Evolutionary conservation across 1,140 invertebrate genomes (phyloP), one percentile per base, ranked within the genome.

Genomic region (Fopius arisanus): DNA sequence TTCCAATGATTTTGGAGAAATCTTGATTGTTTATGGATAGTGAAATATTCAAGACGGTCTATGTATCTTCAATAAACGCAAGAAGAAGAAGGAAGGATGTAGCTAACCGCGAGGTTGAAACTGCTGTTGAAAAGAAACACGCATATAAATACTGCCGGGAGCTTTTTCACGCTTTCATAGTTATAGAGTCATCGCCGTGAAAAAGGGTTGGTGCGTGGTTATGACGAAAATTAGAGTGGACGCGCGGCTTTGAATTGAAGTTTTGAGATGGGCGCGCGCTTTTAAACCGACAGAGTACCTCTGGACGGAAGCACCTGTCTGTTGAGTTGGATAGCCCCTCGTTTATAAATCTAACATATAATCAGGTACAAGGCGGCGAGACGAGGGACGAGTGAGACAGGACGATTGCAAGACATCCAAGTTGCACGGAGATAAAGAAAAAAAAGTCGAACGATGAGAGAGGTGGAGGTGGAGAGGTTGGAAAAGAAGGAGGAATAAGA

Each of bases 261-360:
- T 59, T 28, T 59, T 23, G 6, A 28, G 54, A 26, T 59, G 7
- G 54, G 54, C 54, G 54, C 54, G 54, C 54, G 62, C 62, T 65
- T 65, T 65, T n/a, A 33, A 26, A 33, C 26, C 29, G n/a, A 21
- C 19, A 21, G 29, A 10, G 28, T 26, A 21, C 10, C 28, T 29
- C 12, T n/a, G 16, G 62, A 71, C 73, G 77, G 73, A 75, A 75
- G 74, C 77, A 78, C 77, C 77, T 78, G 77, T 75, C 77, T 70
- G 71, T 31, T 63, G 37, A 43, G 33, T 71, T 40, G 72, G 71
- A 75, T 78, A 75, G 66, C 71, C 78, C 79, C 81, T 84, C 81
- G 82, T 82, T 85, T 82, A 81, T 86, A 86, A 86, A 86, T 84
- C 82, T 84, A 85, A 82, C 85, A 83, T 83, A 82, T 81, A 86